Percentiles rank a stretch among this genome's conserved stretches.
phyloP scores from a whole-genome alignment of 53 echinoderm and acorn worm species.

The Antedon mediterranea region DNA sequence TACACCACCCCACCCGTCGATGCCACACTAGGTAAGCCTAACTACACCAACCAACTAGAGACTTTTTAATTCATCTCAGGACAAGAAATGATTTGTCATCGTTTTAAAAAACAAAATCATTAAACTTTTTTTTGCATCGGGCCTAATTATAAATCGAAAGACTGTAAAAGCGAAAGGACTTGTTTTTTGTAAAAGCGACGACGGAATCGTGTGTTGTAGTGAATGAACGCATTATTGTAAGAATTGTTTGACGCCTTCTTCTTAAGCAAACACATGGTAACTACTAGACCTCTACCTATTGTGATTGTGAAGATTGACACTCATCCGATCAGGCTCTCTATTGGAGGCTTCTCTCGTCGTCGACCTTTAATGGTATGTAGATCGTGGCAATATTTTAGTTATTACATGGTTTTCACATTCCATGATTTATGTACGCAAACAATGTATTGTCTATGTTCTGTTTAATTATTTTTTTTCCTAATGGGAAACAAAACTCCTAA shows the following conservation, averaged over 20 bases:
- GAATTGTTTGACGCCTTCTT: background rate
- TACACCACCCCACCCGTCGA: background rate
- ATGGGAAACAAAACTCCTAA: no score
- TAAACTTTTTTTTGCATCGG: background rate
- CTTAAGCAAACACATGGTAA: background rate
- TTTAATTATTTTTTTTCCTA: no score
- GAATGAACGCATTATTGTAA: background rate
- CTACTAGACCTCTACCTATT: background rate
- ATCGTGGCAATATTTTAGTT: background rate
- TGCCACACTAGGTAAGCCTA: background rate
- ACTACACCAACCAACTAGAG: background rate
- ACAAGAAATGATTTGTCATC: background rate
- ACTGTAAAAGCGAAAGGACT: background rate
- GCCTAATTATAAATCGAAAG: background rate
- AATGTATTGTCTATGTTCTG: no score
- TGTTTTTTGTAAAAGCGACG: background rate
- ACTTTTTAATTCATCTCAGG: background rate
- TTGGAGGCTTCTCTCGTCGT: background rate
- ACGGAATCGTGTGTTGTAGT: background rate
- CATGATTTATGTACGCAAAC: no score
- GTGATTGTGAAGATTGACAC: background rate
- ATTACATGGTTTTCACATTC: background rate
- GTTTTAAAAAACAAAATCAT: background rate
- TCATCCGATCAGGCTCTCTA: background rate
- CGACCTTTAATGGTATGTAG: background rate